These are phyloP conservation scores for Pteria penguin DNA, from an alignment of 2,888 invertebrate genomes.

Conservation along the genomic window DNA sequence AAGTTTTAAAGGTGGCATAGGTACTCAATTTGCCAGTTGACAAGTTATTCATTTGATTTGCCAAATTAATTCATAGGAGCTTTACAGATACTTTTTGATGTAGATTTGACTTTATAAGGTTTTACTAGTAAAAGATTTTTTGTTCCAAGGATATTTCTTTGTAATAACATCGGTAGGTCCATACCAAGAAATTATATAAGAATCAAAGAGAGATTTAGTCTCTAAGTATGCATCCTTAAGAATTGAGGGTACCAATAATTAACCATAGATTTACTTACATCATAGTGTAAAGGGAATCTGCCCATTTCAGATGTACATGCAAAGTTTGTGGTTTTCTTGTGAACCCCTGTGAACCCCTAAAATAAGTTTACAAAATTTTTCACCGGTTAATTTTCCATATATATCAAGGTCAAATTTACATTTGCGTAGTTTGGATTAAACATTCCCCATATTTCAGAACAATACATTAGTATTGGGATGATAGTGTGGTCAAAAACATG, in stretches of 20 bases:
- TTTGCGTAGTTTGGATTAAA: not conserved
- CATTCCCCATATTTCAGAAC: conserved; percentile 1
- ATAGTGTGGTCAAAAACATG: conserved; percentile 3
- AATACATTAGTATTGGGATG: conserved; percentile 1
- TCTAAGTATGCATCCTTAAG: not conserved
- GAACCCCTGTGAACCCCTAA: not conserved
- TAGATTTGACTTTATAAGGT: too few relatives aligned
- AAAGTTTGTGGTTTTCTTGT: conserved; percentile 2
- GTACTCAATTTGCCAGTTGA: too few relatives aligned
- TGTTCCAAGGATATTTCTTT: too few relatives aligned
- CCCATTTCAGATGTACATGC: not conserved
- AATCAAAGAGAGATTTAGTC: too few relatives aligned
- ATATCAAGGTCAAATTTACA: not conserved
- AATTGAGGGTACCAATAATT: not conserved
- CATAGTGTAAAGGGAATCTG: not conserved
- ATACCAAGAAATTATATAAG: too few relatives aligned
- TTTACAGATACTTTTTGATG: too few relatives aligned
- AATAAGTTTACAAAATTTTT: not conserved
- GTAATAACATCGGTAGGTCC: too few relatives aligned
- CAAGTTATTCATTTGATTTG: too few relatives aligned
- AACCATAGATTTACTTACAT: not conserved
- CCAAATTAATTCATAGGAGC: too few relatives aligned
- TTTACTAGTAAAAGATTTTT: too few relatives aligned
- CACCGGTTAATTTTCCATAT: not conserved
- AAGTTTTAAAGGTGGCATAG: too few relatives aligned